Base-by-base conservation (phyloP, 2,797 vertebrate species). In the Sylvia borin region DNA sequence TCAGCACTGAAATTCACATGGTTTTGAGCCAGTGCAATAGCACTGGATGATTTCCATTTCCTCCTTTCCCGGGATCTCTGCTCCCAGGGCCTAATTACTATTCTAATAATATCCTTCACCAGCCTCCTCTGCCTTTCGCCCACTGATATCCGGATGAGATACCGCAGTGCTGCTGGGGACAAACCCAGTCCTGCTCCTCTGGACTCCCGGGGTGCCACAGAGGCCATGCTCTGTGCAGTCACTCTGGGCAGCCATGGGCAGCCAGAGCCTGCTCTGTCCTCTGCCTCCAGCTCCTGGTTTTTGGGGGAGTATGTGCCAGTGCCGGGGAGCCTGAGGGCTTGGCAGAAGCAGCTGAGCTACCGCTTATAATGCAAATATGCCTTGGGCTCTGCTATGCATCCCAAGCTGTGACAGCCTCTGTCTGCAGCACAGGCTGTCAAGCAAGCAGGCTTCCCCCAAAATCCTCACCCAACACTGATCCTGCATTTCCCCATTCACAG, bases 91-190 rank as follows among this genome's bases (percentile, higher is more conserved):
- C 71, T 93, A 94, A 94, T 95, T 96, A 92, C 81, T 84, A 86
- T 90, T 93, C 88, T 90, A 93, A 93, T 91, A 95, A 91, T 91
- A 94, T 72, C 88, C 50, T 55, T 50, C 67, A 32, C 10, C 81
- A 85, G 51, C 82, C 43, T 91, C 78, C 88, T 79, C 89, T 0
- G 9, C 83, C 80, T 92, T 92, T 96, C 71, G 32, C 76, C 61
- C 86, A 90, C 88, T 0, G 1, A 43, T 80, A 89, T 75, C 71
- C 13, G 5, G 76, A 85, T 54, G 58, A 86, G 75, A 91, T 57
- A 62, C 53, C 0, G 61, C 92, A 79, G 79, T 88, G 91, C 71
- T 87, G 83, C 29, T 36, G 48, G 68, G 57, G 57, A 77, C 43
- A 66, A 77, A 42, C 57, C 53, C 19, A 50, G 0, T 18, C 66